Conservation (phyloP, 2,888 invertebrate species). For the Argyresthia goedartella region DNA sequence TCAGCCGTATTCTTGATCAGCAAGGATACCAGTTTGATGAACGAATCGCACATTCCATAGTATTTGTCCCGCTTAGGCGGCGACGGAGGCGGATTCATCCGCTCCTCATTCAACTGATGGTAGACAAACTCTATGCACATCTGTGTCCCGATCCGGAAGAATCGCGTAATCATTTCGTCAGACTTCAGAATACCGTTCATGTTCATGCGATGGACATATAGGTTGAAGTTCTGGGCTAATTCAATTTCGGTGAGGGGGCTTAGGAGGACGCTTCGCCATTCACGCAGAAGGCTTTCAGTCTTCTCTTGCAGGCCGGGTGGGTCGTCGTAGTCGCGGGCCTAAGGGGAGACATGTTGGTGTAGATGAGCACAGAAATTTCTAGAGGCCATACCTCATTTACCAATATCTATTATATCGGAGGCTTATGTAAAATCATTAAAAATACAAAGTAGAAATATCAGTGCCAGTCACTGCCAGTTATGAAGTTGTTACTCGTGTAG, state of each 20-base stretch:
- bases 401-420: no score
- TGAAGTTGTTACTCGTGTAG: no score
- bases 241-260: slow-evolving; percentile 85
- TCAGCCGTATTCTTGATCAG: slow-evolving; percentile 96
- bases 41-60: slow-evolving; percentile 95
- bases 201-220: slow-evolving; percentile 98
- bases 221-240: slow-evolving; percentile 90
- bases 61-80: slow-evolving; percentile 85
- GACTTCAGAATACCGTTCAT: slow-evolving; percentile 91
- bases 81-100: slow-evolving; percentile 72
- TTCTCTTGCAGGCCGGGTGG: slow-evolving; percentile 95
- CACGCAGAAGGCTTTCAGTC: slow-evolving; percentile 92
- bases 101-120: slow-evolving; percentile 82
- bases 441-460: no score
- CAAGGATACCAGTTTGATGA: slow-evolving; percentile 92
- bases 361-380: no score
- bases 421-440: no score
- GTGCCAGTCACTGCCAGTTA: no score
- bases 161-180: slow-evolving; percentile 96
- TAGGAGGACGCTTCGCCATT: slow-evolving; percentile 95
- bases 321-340: slow-evolving; percentile 86
- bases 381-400: no score
- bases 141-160: slow-evolving; percentile 96
- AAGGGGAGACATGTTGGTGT: neutral
- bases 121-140: slow-evolving; percentile 97